phyloP scores from a whole-genome alignment of 1,140 invertebrate species.

The Leptoteleia sp. region DNA sequence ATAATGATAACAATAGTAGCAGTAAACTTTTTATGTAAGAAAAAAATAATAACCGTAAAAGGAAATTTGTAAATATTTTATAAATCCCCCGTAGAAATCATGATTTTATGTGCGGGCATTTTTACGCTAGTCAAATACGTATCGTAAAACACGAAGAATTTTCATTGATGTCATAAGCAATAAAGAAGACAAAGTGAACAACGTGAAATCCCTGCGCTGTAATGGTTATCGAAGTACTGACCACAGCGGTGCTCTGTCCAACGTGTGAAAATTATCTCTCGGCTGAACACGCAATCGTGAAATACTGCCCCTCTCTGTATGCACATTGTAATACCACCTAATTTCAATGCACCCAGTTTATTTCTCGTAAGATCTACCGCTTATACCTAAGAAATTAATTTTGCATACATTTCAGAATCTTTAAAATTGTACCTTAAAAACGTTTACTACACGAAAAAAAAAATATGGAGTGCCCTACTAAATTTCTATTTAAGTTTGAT shows the following conservation, averaged over 20 bases:
- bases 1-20: too few relatives aligned
- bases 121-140: too few relatives aligned
- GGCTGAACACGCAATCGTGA: slow-evolving; percentile 70
- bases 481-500: too few relatives aligned
- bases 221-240: slow-evolving; percentile 71
- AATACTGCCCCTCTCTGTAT: slow-evolving; percentile 50
- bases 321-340: slow-evolving; percentile 52
- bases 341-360: slow-evolving; percentile 54
- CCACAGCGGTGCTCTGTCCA: slow-evolving; percentile 60
- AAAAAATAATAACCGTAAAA: too few relatives aligned
- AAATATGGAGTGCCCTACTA: too few relatives aligned
- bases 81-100: too few relatives aligned
- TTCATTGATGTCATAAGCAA: slow-evolving; percentile 53
- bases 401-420: too few relatives aligned
- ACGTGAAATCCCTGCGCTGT: slow-evolving; percentile 66
- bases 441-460: too few relatives aligned
- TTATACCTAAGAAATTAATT: slow-evolving; percentile 26
- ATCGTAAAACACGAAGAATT: slow-evolving; percentile 24
- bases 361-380: slow-evolving; percentile 41
- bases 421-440: too few relatives aligned
- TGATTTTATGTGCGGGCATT: too few relatives aligned
- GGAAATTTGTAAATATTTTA: too few relatives aligned
- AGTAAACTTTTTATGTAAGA: too few relatives aligned
- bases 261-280: slow-evolving; percentile 74
- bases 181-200: slow-evolving; percentile 71